A percentile compares a stretch with the other conserved stretches of the same genome.
These are phyloP conservation scores for Caranx ignobilis DNA, from an alignment of 2,113 vertebrate species.

Conservation along the genomic window DNA sequence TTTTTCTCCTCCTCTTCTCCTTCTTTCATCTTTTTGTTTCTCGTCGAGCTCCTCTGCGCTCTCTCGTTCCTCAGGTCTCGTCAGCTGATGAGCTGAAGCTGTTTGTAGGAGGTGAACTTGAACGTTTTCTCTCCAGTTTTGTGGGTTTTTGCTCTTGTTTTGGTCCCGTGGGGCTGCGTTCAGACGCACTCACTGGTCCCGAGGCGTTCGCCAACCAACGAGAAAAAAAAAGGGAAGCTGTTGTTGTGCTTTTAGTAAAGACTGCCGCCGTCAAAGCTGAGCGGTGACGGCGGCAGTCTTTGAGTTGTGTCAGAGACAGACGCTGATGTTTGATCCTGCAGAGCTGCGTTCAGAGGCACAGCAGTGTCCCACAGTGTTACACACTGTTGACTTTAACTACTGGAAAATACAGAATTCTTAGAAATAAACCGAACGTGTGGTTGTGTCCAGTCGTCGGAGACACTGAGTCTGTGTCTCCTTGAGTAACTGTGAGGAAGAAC, in stretches of 20 bases:
- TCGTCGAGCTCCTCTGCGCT: slow-evolving; percentile 4
- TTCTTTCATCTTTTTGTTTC: slow-evolving; percentile 46
- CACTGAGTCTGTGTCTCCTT: not conserved
- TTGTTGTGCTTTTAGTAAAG: slow-evolving; percentile 41
- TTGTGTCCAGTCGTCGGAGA: not conserved
- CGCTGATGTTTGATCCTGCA: slow-evolving; percentile 39
- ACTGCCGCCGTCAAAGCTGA: slow-evolving; percentile 13
- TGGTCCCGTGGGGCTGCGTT: slow-evolving; percentile 36
- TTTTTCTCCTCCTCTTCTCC: not conserved
- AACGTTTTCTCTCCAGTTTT: slow-evolving; percentile 16
- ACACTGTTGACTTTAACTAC: slow-evolving; percentile 35
- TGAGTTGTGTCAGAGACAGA: slow-evolving; percentile 28
- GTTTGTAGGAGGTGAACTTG: slow-evolving; percentile 51
- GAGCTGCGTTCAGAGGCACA: slow-evolving; percentile 31
- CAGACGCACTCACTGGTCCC: slow-evolving; percentile 26
- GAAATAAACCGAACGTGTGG: not conserved
- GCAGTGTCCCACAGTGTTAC: slow-evolving; percentile 22
- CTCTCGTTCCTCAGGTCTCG: slow-evolving; percentile 15
- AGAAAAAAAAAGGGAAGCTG: slow-evolving; percentile 21
- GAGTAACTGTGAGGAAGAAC: not conserved
- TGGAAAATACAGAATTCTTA: not conserved
- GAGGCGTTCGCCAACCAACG: slow-evolving; percentile 25
- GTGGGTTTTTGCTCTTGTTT: not conserved
- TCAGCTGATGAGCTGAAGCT: slow-evolving; percentile 35
- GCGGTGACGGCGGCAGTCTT: not conserved